phyloP scores from a whole-genome alignment of 2,888 invertebrate genomes.

The Cactoblastis cactorum region DNA sequence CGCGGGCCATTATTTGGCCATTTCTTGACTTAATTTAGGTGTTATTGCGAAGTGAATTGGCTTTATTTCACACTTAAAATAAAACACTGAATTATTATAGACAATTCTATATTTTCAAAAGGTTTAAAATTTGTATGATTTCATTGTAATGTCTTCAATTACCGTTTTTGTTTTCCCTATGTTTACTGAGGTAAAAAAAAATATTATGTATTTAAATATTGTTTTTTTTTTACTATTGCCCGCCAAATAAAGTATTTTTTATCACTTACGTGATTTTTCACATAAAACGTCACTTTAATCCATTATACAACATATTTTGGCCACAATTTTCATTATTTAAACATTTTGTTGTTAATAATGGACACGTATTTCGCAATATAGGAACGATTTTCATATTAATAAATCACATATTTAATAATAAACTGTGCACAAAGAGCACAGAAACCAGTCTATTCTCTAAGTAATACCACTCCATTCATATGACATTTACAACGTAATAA shows the following conservation, averaged over 20 bases:
- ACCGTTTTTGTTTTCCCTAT: too few species aligned
- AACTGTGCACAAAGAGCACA: neutral
- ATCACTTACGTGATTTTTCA: too few species aligned
- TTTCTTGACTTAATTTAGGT: constrained; percentile 5
- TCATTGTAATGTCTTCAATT: too few species aligned
- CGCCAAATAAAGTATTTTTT: too few species aligned
- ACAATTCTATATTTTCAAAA: neutral
- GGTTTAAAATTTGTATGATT: too few species aligned
- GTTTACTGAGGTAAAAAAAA: too few species aligned
- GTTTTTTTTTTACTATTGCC: too few species aligned
- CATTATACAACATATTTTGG: too few species aligned
- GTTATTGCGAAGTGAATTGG: neutral
- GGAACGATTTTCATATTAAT: neutral
- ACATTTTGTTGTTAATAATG: too few species aligned
- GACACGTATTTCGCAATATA: neutral
- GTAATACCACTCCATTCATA: constrained; percentile 2
- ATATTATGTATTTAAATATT: too few species aligned
- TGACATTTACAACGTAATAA: constrained; percentile 2
- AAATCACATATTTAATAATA: neutral
- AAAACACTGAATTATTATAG: neutral
- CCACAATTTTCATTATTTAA: too few species aligned
- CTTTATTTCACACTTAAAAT: neutral
- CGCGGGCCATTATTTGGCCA: constrained; percentile 2
- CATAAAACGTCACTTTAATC: too few species aligned
- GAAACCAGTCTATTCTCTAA: constrained; percentile 1